Base-by-base conservation (phyloP, 2,888 invertebrate species). In the Eretmocerus hayati region DNA sequence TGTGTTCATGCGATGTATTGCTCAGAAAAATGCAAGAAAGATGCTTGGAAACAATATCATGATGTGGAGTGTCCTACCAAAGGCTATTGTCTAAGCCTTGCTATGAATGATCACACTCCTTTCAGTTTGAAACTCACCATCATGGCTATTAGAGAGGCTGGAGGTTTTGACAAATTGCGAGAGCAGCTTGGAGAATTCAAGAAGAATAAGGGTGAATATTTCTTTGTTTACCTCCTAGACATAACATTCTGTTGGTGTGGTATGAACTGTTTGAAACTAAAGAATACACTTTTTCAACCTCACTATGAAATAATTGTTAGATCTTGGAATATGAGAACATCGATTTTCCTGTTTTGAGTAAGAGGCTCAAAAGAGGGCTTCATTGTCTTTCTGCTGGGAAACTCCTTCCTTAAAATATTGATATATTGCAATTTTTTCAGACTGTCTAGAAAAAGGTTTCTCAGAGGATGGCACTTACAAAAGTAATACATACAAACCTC, bases 31-130 rank as follows among this genome's bases (percentile, higher is more conserved):
- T 92, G 92, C 63, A 76, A 73, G 55, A 66, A 75, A 3, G 69
- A 69, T 0, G 85, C 89, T 3, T 81, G 78, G 74, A 66, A 76
- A 31, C 74, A 76, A 16, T 88, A 85, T 67, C 94, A 95, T 68
- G 74, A 76, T 55, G 75, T 81, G 54, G 92, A 93, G 74, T 93
- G 92, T 65, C 67, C 76, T 1, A 72, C 90, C 42, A 75, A 87
- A 60, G 74, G 79, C 35, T 73, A 78, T 18, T 66, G 90, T 23
- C 63, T 79, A n/a, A 65, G 71, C 30, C 74, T 83, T 69, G 62
- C 79, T 18, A 79, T 84, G 55, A 80, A 79, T 41, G 84, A 85
- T 68, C 73, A 87, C 5, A 83, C 84, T 58, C 67, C 84, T 20
- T 71, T 85, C n/a, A 81, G 85, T 13, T 63, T 87, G 49, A 77